Evolutionary conservation across 2,888 invertebrate species (phyloP).

Genomic region (Andrena bicolor): DNA sequence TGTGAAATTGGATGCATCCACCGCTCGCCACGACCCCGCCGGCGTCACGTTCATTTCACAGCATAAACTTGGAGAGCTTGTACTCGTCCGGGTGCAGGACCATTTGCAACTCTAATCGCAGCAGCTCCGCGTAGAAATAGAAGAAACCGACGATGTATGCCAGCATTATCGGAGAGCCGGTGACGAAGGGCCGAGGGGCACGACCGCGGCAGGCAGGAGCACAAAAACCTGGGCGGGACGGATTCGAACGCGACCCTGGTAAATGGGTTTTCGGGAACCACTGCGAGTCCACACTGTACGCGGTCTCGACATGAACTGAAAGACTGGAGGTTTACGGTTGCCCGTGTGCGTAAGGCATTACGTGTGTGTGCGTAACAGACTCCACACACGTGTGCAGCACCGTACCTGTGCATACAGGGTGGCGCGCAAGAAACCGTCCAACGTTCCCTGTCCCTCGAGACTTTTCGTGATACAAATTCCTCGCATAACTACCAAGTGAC

Average conservation of each 20-base stretch:
- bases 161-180: conserved; percentile 69
- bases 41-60: conserved; percentile 61
- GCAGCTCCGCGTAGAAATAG: conserved; percentile 78
- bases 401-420: conserved; percentile 73
- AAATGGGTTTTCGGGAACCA: conserved; percentile 62
- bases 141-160: conserved; percentile 79
- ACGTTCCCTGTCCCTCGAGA: not conserved
- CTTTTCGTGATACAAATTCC: conserved; percentile 46
- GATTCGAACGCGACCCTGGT: conserved; percentile 15
- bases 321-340: conserved; percentile 69
- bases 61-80: conserved; percentile 78
- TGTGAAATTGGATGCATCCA: not conserved
- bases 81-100: conserved; percentile 75
- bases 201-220: not conserved
- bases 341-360: conserved; percentile 67
- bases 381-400: conserved; percentile 60
- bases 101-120: conserved; percentile 81
- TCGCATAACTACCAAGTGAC: conserved; percentile 38
- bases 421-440: conserved; percentile 51
- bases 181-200: not conserved
- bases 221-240: not conserved
- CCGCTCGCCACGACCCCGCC: not conserved
- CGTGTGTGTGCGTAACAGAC: conserved; percentile 72
- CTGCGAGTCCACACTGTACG: conserved; percentile 75
- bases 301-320: conserved; percentile 80